These are phyloP conservation scores for Bombus haemorrhoidalis DNA, from an alignment of 1,140 invertebrate species.

Conservation along the genomic window DNA sequence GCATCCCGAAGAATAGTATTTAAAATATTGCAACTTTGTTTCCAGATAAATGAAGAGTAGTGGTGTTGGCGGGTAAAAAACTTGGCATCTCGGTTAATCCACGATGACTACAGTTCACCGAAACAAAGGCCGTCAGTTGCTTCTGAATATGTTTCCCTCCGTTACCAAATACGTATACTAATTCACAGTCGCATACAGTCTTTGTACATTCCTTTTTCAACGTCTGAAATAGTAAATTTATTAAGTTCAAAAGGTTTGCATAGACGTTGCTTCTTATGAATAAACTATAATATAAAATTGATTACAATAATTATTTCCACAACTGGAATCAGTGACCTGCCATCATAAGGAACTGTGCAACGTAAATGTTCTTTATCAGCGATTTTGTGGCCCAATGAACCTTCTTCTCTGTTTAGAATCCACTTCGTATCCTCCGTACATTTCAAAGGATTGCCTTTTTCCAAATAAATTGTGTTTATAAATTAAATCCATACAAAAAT, in stretches of 20 bases:
- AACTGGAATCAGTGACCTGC: slow-evolving; percentile 82
- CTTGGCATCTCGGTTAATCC: slow-evolving; percentile 82
- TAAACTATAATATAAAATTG: slow-evolving; percentile 17
- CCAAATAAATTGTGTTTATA: background rate
- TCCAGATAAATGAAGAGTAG: slow-evolving; percentile 82
- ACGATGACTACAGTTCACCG: slow-evolving; percentile 84
- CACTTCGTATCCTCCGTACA: slow-evolving; percentile 84
- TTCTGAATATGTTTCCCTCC: slow-evolving; percentile 74
- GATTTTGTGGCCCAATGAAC: slow-evolving; percentile 76
- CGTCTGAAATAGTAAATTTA: slow-evolving; percentile 64
- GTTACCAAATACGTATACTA: slow-evolving; percentile 80
- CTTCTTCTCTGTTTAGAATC: slow-evolving; percentile 80
- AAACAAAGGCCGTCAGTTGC: slow-evolving; percentile 81
- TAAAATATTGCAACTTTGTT: slow-evolving; percentile 80
- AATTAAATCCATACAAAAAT: background rate
- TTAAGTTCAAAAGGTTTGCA: background rate
- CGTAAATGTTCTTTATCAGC: slow-evolving; percentile 82
- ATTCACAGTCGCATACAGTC: slow-evolving; percentile 76
- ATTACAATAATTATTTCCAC: slow-evolving; percentile 83
- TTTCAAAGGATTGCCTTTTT: slow-evolving; percentile 85
- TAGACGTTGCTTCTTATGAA: background rate
- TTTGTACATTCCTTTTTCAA: slow-evolving; percentile 72
- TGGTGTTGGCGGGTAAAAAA: slow-evolving; percentile 84
- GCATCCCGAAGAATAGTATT: background rate
- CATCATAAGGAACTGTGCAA: slow-evolving; percentile 82